A percentile compares a stretch with the other conserved stretches of the same genome.
Evolutionary conservation across 92 coral and sea anemone genomes (phyloP).

Genomic region (Actinernus sp.): DNA sequence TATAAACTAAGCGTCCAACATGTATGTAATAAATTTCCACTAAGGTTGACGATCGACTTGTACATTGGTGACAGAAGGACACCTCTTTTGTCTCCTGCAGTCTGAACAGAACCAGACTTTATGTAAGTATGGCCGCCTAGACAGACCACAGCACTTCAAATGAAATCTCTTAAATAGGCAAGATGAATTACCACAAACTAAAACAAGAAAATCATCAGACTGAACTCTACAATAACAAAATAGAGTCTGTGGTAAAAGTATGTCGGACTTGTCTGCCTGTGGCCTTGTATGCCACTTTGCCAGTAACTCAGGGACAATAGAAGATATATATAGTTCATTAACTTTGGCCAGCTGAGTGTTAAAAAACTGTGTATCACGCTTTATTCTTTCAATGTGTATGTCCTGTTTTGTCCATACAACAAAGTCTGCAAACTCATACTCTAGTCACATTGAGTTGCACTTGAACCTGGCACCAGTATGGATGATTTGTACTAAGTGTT

Average conservation of each 20-base stretch:
- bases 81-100: conserved; percentile 37
- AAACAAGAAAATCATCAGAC: conserved; percentile 28
- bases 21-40: too few species aligned
- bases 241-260: conserved; percentile 7
- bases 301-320: conserved; percentile 69
- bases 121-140: conserved; percentile 30
- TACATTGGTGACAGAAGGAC: not conserved
- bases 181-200: conserved; percentile 32
- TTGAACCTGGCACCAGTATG: conserved; percentile 67
- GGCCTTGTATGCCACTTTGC: conserved; percentile 76
- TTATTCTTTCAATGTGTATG: conserved; percentile 51
- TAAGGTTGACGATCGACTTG: not conserved
- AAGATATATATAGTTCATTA: conserved; percentile 47
- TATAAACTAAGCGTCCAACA: too few species aligned
- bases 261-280: conserved; percentile 6
- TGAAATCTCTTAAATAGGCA: conserved; percentile 52
- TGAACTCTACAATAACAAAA: conserved; percentile 49
- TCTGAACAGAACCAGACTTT: conserved; percentile 50
- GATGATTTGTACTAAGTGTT: conserved; percentile 30
- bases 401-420: conserved; percentile 69
- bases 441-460: conserved; percentile 32
- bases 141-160: conserved; percentile 56
- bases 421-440: conserved; percentile 52
- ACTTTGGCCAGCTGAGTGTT: conserved; percentile 51
- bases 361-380: conserved; percentile 50